Evolutionary conservation across 2,113 vertebrate genomes (phyloP), one percentile per base, ranked within the genome.

Genomic region (Acanthisitta chloris): DNA sequence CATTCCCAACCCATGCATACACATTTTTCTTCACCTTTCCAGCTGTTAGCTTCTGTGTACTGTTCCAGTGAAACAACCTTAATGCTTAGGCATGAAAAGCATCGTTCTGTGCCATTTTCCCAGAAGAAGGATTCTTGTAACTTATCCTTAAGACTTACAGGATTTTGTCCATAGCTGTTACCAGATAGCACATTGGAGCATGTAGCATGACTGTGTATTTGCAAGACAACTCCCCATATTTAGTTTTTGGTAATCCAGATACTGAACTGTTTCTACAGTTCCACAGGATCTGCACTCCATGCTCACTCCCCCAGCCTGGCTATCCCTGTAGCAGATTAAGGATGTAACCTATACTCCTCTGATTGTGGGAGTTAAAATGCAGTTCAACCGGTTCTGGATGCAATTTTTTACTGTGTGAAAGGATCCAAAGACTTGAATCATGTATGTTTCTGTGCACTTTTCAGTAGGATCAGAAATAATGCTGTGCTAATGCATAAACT

Each of bases 401-500:
- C 14, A 4, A 26, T 80, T 65, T 85, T 82, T 86, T 38, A 25
- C 28, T 58, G 24, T 19, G 69, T 80, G 55, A 78, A 76, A 91
- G 58, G 38, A 92, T 62, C 36, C 31, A 74, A 76, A 86, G 74
- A 10, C 66, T 92, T 84, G 36, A 94, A 66, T 84, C 58, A 28
- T 67, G 45, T 49, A 62, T 4, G 2, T 90, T 96, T 86, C 88
- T 83, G 49, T 55, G 51, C 42, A 29, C 67, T 88, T 94, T 91
- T 88, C 76, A 83, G 16, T 6, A 3, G 67, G 92, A 94, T 83
- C 79, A 93, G 82, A 88, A 94, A 81, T 95, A 95, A 88, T 85
- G 67, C 65, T 81, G 87, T 71, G 71, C 82, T 97, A 88, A 93
- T 69, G 65, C 91, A 88, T 71, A 88, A 96, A 93, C 76, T 71